Evolutionary conservation across 2,888 invertebrate genomes (phyloP), one percentile per base, ranked within the genome.

Genomic region (Marasmarcha lunaedactyla): DNA sequence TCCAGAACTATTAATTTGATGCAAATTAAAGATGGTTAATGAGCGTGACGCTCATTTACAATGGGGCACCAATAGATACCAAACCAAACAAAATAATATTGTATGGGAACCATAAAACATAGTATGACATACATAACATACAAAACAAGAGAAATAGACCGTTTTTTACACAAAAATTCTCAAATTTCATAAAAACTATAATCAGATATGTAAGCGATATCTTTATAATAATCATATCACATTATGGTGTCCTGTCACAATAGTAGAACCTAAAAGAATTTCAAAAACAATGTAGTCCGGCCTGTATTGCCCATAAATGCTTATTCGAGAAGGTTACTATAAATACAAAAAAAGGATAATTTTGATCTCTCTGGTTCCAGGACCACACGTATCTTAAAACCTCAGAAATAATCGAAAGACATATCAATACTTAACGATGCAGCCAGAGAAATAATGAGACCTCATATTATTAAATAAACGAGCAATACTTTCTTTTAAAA

Each of bases 201-300:
- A 20, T 52, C 49, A 54, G 63, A 50, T 52, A 46, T 49, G 57
- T 53, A 55, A 58, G 51, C 47, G 57, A 66, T 58, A 63, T 59
- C 57, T 47, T 47, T 42, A 54, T 59, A 67, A 70, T 71, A 71
- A 69, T 59, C 57, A 63, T 59, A 55, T 60, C 57, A 55, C 66
- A 57, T 72, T 67, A 71, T 68, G 56, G 62, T 52, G 49, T 54
- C 55, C 55, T 63, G 69, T 70, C 71, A 70, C 68, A 67, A 68
- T 62, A 65, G 50, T 50, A 45, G 3, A 5, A 5, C 7, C 7
- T 20, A 5, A 20, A 54, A n/a, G n/a, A 50, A 36, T 56, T 59
- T 51, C 54, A 52, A 57, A 60, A 55, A 58, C 57, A 58, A 49
- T 47, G 30, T 11, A 9, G 30, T 4, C 2, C 11, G n/a, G 6